Base-by-base conservation (phyloP, 2,888 invertebrate genomes). In the Tyria jacobaeae region DNA sequence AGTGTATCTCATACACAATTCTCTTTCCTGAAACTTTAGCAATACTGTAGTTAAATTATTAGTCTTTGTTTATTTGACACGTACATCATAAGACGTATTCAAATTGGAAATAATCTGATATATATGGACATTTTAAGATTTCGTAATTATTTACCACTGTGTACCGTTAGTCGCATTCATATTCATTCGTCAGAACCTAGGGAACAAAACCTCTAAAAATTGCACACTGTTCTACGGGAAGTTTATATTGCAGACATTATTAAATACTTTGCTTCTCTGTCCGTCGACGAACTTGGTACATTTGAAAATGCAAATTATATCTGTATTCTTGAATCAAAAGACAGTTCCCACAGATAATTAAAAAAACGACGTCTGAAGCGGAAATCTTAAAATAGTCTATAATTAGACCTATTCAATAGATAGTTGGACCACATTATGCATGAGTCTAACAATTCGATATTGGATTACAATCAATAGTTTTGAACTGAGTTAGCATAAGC, bases 311-410 rank as follows among this genome's bases (percentile, higher is more conserved):
- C 37, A 62, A 15, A 50, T 21, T 27, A 55, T 50, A 63, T 41
- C 50, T 55, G 55, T 63, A 50, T 58, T 35, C 44, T 39, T 34
- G 17, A 58, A 54, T 64, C n/a, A 59, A 57, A 61, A 69, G 48
- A 48, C 44, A 7, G 34, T 70, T 75, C 74, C 31, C 74, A 75
- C 66, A 58, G 39, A 57, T 61, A 62, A 62, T 62, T 50, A 56
- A 61, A 62, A 49, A 37, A 64, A 55, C 15, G 31, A 24, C 44
- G 25, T 56, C 27, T 39, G 41, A 41, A 34, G 14, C 60, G 60
- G 62, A 39, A 27, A 53, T 44, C 53, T 49, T 49, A 58, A 49
- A 54, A 58, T 50, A 50, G 49, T 49, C 57, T 21, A 54, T 27
- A 62, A 62, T 62, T 54, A 62, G 49, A 58, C 12, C 35, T 54